Conservation (phyloP, 2,888 invertebrate species). For the Aradus depressus region DNA sequence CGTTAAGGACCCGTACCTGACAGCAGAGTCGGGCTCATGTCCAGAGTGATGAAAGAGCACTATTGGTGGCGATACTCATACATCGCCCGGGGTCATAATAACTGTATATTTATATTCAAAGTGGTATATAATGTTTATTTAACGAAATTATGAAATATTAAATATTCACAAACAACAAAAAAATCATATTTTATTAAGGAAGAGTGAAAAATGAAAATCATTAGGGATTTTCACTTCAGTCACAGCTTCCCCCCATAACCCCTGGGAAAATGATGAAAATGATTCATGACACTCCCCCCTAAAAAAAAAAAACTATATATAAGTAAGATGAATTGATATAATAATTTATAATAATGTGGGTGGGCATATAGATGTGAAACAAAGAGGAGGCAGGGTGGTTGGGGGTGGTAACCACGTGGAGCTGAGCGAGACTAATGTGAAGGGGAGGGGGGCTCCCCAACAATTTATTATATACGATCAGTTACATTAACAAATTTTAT, state of each 20-base stretch:
- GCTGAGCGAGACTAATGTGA: constrained; percentile 28
- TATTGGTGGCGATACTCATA: no score
- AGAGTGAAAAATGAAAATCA: constrained; percentile 12
- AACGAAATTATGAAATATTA: background rate
- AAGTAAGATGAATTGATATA: constrained; percentile 17
- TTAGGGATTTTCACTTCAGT: constrained; percentile 17
- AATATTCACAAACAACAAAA: background rate
- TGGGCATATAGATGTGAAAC: constrained; percentile 19
- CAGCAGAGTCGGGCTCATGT: no score
- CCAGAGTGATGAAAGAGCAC: no score
- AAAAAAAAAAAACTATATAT: constrained; percentile 7
- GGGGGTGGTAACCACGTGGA: constrained; percentile 26
- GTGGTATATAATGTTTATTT: no score
- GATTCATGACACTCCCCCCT: constrained; percentile 5
- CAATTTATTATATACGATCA: background rate
- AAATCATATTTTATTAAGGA: constrained; percentile 2
- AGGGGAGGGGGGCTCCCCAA: background rate
- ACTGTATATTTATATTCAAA: no score
- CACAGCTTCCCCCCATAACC: no score
- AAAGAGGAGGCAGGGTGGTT: constrained; percentile 18
- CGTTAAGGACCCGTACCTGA: no score
- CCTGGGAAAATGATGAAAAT: constrained; percentile 11
- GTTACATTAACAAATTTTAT: no score
- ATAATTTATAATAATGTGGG: constrained; percentile 19
- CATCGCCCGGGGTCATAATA: no score